Base-by-base conservation (phyloP, 2,888 invertebrate species). In the Caenorhabditis sp. region DNA sequence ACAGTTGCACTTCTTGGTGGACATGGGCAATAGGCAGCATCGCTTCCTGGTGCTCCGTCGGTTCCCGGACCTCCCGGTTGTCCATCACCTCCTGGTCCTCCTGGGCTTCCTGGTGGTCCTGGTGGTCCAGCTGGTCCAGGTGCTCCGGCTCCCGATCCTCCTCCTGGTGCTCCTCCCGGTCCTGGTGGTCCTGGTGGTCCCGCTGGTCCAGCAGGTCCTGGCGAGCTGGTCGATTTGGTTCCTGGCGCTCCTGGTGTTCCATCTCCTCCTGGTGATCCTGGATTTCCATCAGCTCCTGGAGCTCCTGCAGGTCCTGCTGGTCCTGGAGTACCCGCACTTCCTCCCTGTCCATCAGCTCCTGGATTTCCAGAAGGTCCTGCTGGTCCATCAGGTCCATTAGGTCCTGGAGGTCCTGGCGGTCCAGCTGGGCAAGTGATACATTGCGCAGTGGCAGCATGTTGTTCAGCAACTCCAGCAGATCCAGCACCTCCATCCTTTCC, bases 371-470 rank as follows among this genome's bases (percentile, higher is more conserved):
- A 49, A 26, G 70, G 69, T 60, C 78, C 78, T 10, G 74, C 75
- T 59, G 77, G 68, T 62, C 78, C 78, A 17, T 70, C 65, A 20
- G 78, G 50, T 63, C 78, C 78, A 52, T 74, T 70, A 52, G 67
- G 67, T 59, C 72, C 70, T 65, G 78, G 75, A 52, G 74, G 59
- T 59, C 78, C 78, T 31, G 78, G 65, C 52, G 77, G 77, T 57
- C 77, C 77, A 25, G 77, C 69, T 58, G 77, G 77, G 63, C 77
- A 80, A 2, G 74, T 70, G 67, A 78, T 80, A 66, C 80, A 80
- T 8, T 54, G 63, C 12, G 61, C 59, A 14, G 63, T 56, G 1
- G 70, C 21, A 4, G 57, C 31, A 49, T 60, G 59, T 31, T 68
- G 62, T 43, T 73, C 68, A 25, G 72, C 65, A 31, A 59, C 56